Evolutionary conservation across 2,113 vertebrate genomes (phyloP).

Genomic region (Speoplatyrhinus poulsoni): DNA sequence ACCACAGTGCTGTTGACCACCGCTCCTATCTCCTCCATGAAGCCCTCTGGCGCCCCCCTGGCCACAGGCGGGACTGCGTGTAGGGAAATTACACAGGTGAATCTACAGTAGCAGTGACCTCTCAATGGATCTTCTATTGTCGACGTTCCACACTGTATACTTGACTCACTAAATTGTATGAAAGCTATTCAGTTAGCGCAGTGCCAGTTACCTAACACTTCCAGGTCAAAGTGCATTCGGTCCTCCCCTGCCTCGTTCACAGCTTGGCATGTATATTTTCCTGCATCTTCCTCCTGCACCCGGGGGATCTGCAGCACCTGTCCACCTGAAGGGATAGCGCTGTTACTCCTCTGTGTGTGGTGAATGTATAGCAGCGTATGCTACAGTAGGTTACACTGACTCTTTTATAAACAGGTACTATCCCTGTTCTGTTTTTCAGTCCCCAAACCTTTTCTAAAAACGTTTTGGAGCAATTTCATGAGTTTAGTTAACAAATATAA

Average conservation of each 20-base stretch:
- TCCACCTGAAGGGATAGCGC: conserved; percentile 76
- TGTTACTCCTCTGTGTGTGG: background rate
- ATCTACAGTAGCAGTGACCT: background rate
- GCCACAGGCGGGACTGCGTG: conserved; percentile 82
- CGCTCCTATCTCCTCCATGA: conserved; percentile 80
- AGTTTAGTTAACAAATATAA: too few species aligned
- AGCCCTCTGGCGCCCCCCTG: conserved; percentile 68
- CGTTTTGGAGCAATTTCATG: too few species aligned
- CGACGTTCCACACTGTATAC: background rate
- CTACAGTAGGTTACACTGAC: background rate
- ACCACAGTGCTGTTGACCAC: conserved; percentile 77
- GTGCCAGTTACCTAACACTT: conserved; percentile 81
- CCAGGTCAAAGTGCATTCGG: conserved; percentile 84
- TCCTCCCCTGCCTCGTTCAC: conserved; percentile 85
- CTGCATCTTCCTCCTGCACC: conserved; percentile 77
- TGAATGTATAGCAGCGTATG: too few species aligned
- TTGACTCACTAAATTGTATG: background rate
- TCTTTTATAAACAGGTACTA: too few species aligned
- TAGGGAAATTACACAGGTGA: background rate
- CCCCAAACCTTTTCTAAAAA: too few species aligned
- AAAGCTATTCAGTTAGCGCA: background rate
- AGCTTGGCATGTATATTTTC: conserved; percentile 85
- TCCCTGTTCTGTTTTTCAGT: too few species aligned
- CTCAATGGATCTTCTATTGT: background rate
- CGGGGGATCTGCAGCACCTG: conserved; percentile 83